phyloP scores from a whole-genome alignment of 2,888 invertebrate genomes.

The Dasypogon diadema region DNA sequence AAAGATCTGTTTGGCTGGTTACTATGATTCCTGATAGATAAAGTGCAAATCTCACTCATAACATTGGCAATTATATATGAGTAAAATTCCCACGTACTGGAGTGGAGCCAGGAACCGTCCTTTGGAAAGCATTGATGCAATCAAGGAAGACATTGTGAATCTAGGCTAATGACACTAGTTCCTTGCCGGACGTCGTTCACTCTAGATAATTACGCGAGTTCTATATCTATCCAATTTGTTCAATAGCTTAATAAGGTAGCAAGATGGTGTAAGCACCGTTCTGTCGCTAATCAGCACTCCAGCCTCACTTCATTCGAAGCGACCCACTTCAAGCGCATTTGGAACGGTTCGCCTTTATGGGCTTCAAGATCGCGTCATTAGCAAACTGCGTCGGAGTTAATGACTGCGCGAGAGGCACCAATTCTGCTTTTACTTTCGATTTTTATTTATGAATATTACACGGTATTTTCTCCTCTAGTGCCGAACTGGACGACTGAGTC shows the following conservation, averaged over 20 bases:
- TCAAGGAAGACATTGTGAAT: background rate
- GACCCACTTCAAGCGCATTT: constrained; percentile 15
- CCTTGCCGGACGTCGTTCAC: background rate
- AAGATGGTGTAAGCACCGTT: constrained; percentile 14
- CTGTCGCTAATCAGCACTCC: background rate
- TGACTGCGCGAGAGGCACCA: constrained; percentile 2
- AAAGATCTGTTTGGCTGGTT: too few species aligned
- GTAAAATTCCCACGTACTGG: too few species aligned
- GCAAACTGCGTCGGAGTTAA: constrained; percentile 29
- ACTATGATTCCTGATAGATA: too few species aligned
- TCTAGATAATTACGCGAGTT: constrained; percentile 11
- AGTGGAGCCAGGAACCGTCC: background rate
- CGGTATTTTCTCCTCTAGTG: background rate
- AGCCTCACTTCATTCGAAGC: background rate
- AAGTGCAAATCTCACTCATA: too few species aligned
- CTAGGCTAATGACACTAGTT: constrained; percentile 25
- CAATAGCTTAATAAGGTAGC: constrained; percentile 5
- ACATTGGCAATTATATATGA: too few species aligned
- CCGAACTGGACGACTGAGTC: background rate
- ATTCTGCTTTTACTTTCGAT: constrained; percentile 33
- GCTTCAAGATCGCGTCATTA: constrained; percentile 2
- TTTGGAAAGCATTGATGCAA: background rate
- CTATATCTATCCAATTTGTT: background rate
- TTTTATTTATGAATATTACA: constrained; percentile 8
- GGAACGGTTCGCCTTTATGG: background rate